These are phyloP conservation scores for Laothoe populi DNA, from an alignment of 2,888 invertebrate genomes.

Conservation along the genomic window DNA sequence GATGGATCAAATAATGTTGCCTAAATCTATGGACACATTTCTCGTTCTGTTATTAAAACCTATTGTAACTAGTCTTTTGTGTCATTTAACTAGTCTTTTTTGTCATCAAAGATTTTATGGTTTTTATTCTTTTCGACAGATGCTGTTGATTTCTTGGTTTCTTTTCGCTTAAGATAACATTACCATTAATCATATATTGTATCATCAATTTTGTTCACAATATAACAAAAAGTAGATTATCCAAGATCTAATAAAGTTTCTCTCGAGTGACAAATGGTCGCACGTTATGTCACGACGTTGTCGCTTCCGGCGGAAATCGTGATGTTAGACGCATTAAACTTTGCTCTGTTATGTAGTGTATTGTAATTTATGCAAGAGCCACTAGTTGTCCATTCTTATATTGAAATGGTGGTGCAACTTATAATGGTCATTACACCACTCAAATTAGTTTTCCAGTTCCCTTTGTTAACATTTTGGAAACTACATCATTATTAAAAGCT, in stretches of 20 bases:
- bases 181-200: neutral
- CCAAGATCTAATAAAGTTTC: slow-evolving; percentile 23
- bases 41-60: too few relatives aligned
- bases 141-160: neutral
- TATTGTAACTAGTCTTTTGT: too few relatives aligned
- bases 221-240: neutral
- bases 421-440: neutral
- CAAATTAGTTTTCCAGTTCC: too few relatives aligned
- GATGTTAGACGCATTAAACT: slow-evolving; percentile 53
- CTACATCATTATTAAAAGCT: too few relatives aligned
- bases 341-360: slow-evolving; percentile 42
- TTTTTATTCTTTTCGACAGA: neutral
- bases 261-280: slow-evolving; percentile 14
- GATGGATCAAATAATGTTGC: too few relatives aligned
- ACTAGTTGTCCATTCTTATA: neutral
- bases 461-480: neutral
- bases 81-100: too few relatives aligned
- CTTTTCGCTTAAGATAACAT: neutral
- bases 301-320: slow-evolving; percentile 51
- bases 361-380: neutral
- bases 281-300: slow-evolving; percentile 48
- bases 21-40: too few relatives aligned
- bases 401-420: neutral
- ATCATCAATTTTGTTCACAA: neutral
- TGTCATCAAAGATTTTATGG: too few relatives aligned